These are phyloP conservation scores for Sula dactylatra DNA, from an alignment of 2,113 vertebrate species.

Conservation along the genomic window DNA sequence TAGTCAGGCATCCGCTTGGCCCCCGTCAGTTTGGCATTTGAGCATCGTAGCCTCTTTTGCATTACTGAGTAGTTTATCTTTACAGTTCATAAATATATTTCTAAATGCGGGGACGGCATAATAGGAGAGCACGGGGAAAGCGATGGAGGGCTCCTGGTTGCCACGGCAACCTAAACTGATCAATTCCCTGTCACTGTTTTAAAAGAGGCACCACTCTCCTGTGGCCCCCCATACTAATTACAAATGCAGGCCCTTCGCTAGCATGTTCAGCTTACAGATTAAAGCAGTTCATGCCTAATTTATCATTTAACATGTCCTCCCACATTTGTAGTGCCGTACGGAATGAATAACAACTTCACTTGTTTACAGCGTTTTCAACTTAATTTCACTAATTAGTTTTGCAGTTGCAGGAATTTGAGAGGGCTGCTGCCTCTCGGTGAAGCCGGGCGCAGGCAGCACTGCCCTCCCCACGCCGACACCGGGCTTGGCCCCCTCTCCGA, in stretches of 20 bases:
- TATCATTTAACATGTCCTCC: conserved; percentile 80
- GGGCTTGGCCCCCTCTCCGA: neutral
- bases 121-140: conserved; percentile 54
- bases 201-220: conserved; percentile 76
- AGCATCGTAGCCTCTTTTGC: conserved; percentile 59
- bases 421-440: neutral
- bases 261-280: conserved; percentile 79
- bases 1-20: conserved; percentile 66
- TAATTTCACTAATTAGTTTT: conserved; percentile 79
- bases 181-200: conserved; percentile 85
- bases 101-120: conserved; percentile 56
- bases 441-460: neutral
- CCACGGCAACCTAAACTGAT: conserved; percentile 81
- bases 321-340: conserved; percentile 66
- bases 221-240: conserved; percentile 82
- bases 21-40: conserved; percentile 72
- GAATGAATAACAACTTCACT: conserved; percentile 78
- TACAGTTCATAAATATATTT: conserved; percentile 78
- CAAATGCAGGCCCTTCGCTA: conserved; percentile 74
- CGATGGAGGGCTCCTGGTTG: conserved; percentile 73
- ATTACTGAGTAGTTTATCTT: conserved; percentile 77
- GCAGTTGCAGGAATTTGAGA: conserved; percentile 23
- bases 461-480: neutral
- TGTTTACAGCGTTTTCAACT: conserved; percentile 74
- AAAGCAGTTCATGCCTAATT: conserved; percentile 79